phyloP scores from a whole-genome alignment of 1,140 invertebrate species.

The Bombus confusus region DNA sequence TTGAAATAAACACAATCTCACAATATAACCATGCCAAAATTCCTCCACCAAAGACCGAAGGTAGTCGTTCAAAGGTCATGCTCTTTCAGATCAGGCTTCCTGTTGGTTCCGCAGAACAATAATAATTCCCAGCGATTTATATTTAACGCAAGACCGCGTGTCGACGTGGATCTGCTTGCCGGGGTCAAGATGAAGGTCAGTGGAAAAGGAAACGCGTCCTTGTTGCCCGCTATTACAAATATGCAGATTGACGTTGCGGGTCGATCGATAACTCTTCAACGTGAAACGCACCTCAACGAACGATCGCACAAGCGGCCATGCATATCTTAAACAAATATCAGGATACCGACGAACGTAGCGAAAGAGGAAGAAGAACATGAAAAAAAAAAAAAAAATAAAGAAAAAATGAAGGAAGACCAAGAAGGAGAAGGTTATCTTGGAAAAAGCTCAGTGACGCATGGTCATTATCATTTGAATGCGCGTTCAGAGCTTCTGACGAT shows the following conservation, averaged over 20 bases:
- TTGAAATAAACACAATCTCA: not conserved
- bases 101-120: not conserved
- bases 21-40: not conserved
- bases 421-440: not conserved
- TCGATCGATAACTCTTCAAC: slow-evolving; percentile 59
- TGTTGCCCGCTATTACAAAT: slow-evolving; percentile 39
- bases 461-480: slow-evolving; percentile 64
- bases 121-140: slow-evolving; percentile 16
- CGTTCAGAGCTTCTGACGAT: slow-evolving; percentile 48
- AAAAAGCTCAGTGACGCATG: not conserved
- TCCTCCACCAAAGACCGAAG: not conserved
- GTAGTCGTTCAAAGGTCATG: slow-evolving; percentile 19
- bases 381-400: no score
- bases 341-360: not conserved
- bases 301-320: not conserved
- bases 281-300: not conserved
- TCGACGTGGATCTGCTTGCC: not conserved
- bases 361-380: not conserved
- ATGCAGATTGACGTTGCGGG: slow-evolving; percentile 44
- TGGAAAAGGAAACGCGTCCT: slow-evolving; percentile 53
- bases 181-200: slow-evolving; percentile 61
- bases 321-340: slow-evolving; percentile 43
- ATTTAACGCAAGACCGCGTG: slow-evolving; percentile 25
- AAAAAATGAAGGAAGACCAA: not conserved
- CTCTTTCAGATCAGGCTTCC: not conserved